Evolutionary conservation across 1,140 invertebrate genomes (phyloP).

Genomic region (Globodera ellingtonae): DNA sequence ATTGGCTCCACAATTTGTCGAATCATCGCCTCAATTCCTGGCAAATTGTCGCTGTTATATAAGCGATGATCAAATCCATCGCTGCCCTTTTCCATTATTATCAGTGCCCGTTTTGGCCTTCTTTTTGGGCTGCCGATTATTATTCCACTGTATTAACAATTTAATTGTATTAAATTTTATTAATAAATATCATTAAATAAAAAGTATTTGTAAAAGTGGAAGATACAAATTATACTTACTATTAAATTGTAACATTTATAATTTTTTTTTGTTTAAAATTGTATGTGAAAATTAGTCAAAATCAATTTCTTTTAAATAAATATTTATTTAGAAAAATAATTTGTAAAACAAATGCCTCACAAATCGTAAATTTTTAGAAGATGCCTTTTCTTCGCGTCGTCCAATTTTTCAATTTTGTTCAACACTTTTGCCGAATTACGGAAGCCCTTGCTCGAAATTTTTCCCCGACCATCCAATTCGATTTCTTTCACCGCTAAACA

Average conservation of each 20-base stretch:
- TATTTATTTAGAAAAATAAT: too few species aligned
- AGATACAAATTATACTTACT: too few species aligned
- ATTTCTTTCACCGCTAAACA: background rate
- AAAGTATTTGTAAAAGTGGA: too few species aligned
- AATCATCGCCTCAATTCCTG: background rate
- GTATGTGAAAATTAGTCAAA: background rate
- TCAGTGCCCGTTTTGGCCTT: background rate
- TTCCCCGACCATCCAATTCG: background rate
- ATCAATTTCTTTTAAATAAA: background rate
- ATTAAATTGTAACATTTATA: too few species aligned
- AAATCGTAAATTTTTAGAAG: background rate
- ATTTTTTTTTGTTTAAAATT: too few species aligned
- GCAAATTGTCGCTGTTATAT: background rate
- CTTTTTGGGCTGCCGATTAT: background rate
- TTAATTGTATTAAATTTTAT: too few species aligned
- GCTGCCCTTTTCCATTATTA: background rate
- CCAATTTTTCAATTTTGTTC: background rate
- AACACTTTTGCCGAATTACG: background rate
- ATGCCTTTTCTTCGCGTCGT: background rate
- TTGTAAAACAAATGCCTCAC: background rate
- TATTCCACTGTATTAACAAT: background rate
- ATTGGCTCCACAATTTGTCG: background rate
- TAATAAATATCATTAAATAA: too few species aligned
- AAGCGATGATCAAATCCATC: background rate
- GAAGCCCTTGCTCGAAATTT: background rate